Evolutionary conservation across 2,888 invertebrate species (phyloP), one percentile per base, ranked within the genome.

Genomic region (Amphipyra tragopoginis): DNA sequence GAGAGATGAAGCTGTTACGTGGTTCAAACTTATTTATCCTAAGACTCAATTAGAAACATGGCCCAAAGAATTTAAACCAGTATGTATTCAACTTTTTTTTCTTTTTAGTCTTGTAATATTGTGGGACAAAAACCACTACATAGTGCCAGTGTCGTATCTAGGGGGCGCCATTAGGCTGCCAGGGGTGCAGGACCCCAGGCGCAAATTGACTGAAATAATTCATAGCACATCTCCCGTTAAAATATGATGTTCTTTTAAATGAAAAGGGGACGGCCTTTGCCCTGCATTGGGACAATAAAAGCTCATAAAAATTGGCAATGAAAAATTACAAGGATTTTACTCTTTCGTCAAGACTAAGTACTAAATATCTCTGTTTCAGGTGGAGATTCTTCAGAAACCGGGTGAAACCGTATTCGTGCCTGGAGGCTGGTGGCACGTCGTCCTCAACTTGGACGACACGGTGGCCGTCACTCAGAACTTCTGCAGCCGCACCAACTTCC

Each of bases 391-490:
- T 5, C 99, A 99, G 90, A 96, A 97, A 80, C 99, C 99, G 11
- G 99, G 99, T 15, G 99, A 99, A 89, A 99, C 99, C 4, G 99
- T 99, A 34, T 99, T 99, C 94, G 99, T 99, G 57, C 99, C 99
- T 9, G 99, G 99, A 14, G 99, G 99, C 9, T 99, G 99, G 99
- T 99, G 99, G 99, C 99, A 99, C 90, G 99, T 99, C 15, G 99
- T 99, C 11, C 95, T 99, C 34, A 99, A 99, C 92, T 94, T 99
- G 67, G 99, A 99, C 84, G 97, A 97, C 71, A 99, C 99, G 0
- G 97, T 99, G 48, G 99, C 99, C 10, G 98, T 99, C 13, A 99
- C 99, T 0, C 99, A 99, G 89, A 99, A 99, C 93, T 99, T 99
- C 90, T 98, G 98, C 88, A 99, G 99, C 79, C 96, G 97, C 67